Evolutionary conservation across 1,140 invertebrate species (phyloP).

Genomic region (Brachionus koreanus): DNA sequence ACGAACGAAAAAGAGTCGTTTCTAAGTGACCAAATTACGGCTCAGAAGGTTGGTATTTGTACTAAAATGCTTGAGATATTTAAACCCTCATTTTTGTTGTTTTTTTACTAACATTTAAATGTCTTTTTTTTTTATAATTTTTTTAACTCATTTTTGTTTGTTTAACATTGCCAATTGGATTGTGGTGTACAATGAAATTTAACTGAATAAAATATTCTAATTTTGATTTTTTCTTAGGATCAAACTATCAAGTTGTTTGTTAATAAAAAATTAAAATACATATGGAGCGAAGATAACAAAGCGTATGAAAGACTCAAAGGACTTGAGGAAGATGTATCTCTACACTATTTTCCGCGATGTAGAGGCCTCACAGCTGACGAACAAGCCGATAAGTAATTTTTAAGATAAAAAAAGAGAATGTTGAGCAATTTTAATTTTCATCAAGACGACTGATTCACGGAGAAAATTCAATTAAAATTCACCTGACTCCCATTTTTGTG

Average conservation of each 20-base stretch:
- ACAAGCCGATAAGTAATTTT: constrained; percentile 34
- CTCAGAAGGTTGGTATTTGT: not conserved
- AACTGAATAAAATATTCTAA: not conserved
- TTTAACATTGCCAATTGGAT: not conserved
- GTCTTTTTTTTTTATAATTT: not conserved
- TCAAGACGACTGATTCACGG: constrained; percentile 30
- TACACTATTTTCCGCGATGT: constrained; percentile 6
- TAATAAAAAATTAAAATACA: constrained; percentile 35
- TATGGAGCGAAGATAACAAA: constrained; percentile 11
- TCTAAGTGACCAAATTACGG: not conserved
- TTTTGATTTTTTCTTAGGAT: not conserved
- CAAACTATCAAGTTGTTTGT: constrained; percentile 15
- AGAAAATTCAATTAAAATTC: constrained; percentile 38
- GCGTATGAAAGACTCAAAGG: constrained; percentile 33
- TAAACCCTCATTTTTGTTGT: not conserved
- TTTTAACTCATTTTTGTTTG: not conserved
- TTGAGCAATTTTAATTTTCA: not conserved
- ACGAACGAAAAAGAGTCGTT: constrained; percentile 37
- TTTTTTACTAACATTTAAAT: not conserved
- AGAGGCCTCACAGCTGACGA: not conserved
- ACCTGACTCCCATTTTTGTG: constrained; percentile 26
- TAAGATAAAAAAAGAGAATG: not conserved
- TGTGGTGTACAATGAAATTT: not conserved
- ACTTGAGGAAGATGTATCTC: constrained; percentile 4
- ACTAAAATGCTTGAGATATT: not conserved